These are phyloP conservation scores for Myotis vivesi DNA, from an alignment of 2,797 vertebrate species.

Conservation along the genomic window DNA sequence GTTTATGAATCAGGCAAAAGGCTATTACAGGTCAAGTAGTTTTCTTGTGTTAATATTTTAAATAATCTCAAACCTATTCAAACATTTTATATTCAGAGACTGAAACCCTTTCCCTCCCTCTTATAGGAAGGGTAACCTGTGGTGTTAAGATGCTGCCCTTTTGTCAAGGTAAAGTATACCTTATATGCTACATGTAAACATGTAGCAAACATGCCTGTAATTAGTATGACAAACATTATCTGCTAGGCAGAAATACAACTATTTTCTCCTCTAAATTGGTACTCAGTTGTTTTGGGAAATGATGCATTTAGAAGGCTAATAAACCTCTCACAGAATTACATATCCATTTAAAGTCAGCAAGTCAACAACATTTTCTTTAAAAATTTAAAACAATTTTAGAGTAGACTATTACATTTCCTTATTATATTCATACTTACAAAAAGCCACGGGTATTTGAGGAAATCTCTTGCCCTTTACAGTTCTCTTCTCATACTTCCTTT, in stretches of 20 bases:
- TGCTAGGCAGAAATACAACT: background rate
- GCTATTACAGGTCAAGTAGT: background rate
- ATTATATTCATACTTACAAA: background rate
- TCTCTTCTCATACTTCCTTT: background rate
- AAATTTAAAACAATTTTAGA: background rate
- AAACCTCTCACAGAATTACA: background rate
- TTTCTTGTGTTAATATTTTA: slow-evolving; percentile 29
- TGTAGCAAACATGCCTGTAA: background rate
- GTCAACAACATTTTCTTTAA: background rate
- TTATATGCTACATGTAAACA: background rate
- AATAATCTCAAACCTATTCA: background rate
- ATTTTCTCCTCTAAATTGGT: background rate
- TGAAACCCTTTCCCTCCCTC: background rate
- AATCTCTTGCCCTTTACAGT: background rate
- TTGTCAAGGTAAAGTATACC: background rate
- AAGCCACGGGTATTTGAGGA: background rate
- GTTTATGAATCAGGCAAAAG: slow-evolving; percentile 27
- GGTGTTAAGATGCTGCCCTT: background rate
- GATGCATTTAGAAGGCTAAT: background rate
- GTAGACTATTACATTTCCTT: background rate
- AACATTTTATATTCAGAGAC: background rate
- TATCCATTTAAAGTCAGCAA: background rate
- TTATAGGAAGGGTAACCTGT: background rate
- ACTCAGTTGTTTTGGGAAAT: background rate
- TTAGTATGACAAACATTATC: background rate